These are phyloP conservation scores for Sminthopsis crassicaudata DNA, from an alignment of 2,113 vertebrate genomes.

Conservation along the genomic window DNA sequence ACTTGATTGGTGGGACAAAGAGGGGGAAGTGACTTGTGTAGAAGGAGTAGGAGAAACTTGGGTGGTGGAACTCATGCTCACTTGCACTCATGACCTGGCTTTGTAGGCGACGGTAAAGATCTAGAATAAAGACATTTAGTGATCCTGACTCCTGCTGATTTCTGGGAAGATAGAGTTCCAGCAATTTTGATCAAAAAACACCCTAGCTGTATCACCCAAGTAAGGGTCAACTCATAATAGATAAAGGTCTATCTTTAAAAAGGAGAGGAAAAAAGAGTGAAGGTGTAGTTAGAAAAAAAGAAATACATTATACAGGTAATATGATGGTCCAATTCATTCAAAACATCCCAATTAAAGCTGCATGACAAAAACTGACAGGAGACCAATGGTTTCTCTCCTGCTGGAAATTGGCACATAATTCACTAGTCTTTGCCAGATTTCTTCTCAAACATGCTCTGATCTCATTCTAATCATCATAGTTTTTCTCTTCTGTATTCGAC, in stretches of 20 bases:
- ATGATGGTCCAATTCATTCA: conserved; percentile 23
- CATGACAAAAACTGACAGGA: conserved; percentile 48
- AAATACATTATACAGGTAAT: conserved; percentile 34
- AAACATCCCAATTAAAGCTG: conserved; percentile 39
- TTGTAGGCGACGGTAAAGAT: too few relatives aligned
- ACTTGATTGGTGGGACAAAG: too few relatives aligned
- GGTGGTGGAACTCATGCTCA: too few relatives aligned
- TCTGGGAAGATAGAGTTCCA: too few relatives aligned
- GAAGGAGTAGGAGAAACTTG: too few relatives aligned
- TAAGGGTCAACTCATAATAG: conserved; percentile 37
- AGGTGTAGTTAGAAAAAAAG: conserved; percentile 51
- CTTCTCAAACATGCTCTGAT: conserved; percentile 35
- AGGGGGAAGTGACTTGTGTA: too few relatives aligned
- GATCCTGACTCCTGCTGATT: too few relatives aligned
- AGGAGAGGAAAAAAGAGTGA: background rate
- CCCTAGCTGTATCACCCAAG: background rate
- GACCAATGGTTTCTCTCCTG: conserved; percentile 11
- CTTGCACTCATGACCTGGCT: too few relatives aligned
- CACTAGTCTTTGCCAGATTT: conserved; percentile 27
- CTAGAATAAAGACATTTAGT: too few relatives aligned
- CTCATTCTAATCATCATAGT: conserved; percentile 62
- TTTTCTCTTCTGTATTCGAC: conserved; percentile 62
- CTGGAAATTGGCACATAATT: conserved; percentile 44
- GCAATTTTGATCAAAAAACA: conserved; percentile 18
- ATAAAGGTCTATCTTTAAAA: conserved; percentile 33